A percentile compares a stretch with the other conserved stretches of the same genome.
Conservation (phyloP, 35 echinoderm and acorn worm species). For the Patiria miniata region DNA sequence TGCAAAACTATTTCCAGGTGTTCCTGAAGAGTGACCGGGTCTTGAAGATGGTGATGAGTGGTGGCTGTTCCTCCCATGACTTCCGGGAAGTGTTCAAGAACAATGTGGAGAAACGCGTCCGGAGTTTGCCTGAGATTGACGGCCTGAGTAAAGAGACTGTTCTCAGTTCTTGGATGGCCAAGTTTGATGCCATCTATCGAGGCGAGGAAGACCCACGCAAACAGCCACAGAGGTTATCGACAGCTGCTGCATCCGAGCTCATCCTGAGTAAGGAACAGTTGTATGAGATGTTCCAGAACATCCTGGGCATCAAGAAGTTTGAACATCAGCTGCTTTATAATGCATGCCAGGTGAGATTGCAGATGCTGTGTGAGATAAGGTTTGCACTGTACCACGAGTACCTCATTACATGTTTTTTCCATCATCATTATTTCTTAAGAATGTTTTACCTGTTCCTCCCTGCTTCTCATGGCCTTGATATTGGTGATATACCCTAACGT, state of each 20-base stretch:
- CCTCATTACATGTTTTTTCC: too few relatives aligned
- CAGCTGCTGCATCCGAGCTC: constrained; percentile 93
- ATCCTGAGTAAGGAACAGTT: constrained; percentile 98
- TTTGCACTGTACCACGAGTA: too few relatives aligned
- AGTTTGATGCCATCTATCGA: constrained; percentile 98
- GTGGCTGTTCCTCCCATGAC: constrained; percentile 95
- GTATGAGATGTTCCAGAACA: constrained; percentile 99
- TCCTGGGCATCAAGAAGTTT: constrained; percentile 97
- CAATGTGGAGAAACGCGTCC: constrained; percentile 93
- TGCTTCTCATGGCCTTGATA: too few relatives aligned
- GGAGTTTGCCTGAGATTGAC: constrained; percentile 96
- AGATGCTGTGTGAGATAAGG: not conserved
- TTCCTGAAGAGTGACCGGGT: constrained; percentile 98
- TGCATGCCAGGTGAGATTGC: constrained; percentile 91
- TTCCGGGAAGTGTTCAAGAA: constrained; percentile 99
- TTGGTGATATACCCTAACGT: too few relatives aligned
- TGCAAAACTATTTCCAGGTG: constrained; percentile 96
- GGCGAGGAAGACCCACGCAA: constrained; percentile 97
- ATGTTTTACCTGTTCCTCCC: too few relatives aligned
- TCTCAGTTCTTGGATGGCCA: constrained; percentile 98
- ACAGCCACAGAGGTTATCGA: constrained; percentile 96
- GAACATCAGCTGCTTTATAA: constrained; percentile 98
- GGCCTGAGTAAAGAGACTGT: constrained; percentile 99
- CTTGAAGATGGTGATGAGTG: constrained; percentile 93
- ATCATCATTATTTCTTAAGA: too few relatives aligned